Percentiles rank a stretch among this genome's conserved stretches.
These are phyloP conservation scores for Cyphomyrmex costatus DNA, from an alignment of 1,140 invertebrate genomes.

Conservation along the genomic window DNA sequence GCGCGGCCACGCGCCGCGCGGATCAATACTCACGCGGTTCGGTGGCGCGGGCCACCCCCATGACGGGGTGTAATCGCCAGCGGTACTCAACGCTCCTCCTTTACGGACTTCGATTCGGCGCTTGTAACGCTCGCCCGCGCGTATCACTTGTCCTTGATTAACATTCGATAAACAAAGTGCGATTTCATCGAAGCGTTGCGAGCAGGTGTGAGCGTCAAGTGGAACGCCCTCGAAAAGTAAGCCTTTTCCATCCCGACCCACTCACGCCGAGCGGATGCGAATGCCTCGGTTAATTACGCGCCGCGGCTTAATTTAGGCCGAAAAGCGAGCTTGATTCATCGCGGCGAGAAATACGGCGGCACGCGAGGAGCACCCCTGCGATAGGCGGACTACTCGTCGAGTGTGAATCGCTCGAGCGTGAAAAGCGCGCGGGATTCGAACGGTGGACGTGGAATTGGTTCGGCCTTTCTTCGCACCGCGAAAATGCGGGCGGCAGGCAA, in stretches of 20 bases:
- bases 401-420: too few species aligned
- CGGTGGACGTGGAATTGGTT: not conserved
- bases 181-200: too few species aligned
- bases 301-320: not conserved
- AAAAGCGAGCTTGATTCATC: conserved; percentile 8
- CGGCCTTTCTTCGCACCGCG: not conserved
- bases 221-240: too few species aligned
- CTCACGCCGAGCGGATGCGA: not conserved
- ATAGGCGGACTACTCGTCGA: not conserved
- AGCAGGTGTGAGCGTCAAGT: too few species aligned
- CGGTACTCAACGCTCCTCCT: conserved; percentile 27
- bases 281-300: not conserved
- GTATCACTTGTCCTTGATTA: too few species aligned
- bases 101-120: not conserved
- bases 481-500: not conserved
- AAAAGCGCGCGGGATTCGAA: conserved; percentile 36
- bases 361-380: not conserved
- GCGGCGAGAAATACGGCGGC: not conserved
- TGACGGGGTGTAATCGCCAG: conserved; percentile 30
- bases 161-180: too few species aligned
- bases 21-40: conserved; percentile 73
- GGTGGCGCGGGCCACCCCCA: conserved; percentile 44
- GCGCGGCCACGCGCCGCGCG: conserved; percentile 60
- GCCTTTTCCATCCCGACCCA: not conserved
- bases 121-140: too few species aligned